Percentiles rank a stretch among this genome's conserved stretches.
Evolutionary conservation across 2,797 vertebrate genomes (phyloP).

Genomic region (Xyrichtys novacula): DNA sequence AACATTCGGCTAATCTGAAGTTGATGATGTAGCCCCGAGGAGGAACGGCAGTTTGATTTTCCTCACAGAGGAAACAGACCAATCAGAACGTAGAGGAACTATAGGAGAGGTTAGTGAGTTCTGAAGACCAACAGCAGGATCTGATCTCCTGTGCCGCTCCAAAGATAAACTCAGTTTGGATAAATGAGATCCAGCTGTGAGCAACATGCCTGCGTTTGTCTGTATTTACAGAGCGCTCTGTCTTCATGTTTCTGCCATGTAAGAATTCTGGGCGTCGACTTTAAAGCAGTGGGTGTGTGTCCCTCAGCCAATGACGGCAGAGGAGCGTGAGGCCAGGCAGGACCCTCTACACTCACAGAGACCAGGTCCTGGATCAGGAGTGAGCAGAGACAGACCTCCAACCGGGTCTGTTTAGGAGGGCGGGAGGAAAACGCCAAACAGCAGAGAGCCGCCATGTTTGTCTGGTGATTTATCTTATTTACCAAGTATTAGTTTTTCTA

Average conservation of each 20-base stretch:
- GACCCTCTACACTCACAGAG: neutral
- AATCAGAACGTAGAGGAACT: slow-evolving; percentile 34
- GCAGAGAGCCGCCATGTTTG: no score
- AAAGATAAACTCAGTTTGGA: slow-evolving; percentile 20
- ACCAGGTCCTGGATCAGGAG: neutral
- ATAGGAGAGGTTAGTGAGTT: no score
- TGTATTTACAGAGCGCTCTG: neutral
- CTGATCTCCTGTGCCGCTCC: neutral
- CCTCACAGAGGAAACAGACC: slow-evolving; percentile 19
- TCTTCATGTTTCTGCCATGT: no score
- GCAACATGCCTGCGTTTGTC: neutral
- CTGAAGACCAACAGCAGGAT: neutral
- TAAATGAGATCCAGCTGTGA: slow-evolving; percentile 26
- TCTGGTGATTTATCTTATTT: no score
- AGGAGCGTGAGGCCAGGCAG: neutral
- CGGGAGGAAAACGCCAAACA: no score
- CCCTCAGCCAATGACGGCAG: neutral
- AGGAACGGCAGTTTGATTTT: slow-evolving; percentile 23
- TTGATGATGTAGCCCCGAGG: slow-evolving; percentile 17
- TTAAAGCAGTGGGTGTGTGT: neutral
- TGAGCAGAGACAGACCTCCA: neutral
- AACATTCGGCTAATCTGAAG: slow-evolving; percentile 45
- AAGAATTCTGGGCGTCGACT: neutral
- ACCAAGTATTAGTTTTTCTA: no score
- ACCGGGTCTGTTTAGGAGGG: no score